A percentile compares a stretch with the other conserved stretches of the same genome.
Conservation (phyloP, 2,797 vertebrate species). For the Otus scops region DNA sequence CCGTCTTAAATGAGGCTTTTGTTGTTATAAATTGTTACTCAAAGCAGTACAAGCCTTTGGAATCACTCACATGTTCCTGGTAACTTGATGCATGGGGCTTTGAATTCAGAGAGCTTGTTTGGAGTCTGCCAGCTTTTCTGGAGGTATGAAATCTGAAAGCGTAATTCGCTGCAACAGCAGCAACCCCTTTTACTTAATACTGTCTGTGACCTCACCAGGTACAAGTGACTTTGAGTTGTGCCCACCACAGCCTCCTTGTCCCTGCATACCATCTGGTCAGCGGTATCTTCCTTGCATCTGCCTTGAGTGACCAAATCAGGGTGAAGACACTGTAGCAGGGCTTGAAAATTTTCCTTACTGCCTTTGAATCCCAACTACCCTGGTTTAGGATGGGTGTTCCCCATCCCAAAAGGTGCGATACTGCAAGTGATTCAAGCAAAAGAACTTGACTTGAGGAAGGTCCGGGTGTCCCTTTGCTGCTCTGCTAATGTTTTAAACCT, state of each 20-base stretch:
- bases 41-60: conserved; percentile 72
- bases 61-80: conserved; percentile 52
- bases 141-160: conserved; percentile 25
- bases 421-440: neutral
- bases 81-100: conserved; percentile 57
- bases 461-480: neutral
- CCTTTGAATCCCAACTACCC: neutral
- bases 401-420: neutral
- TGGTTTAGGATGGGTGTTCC: neutral
- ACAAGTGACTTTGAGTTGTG: neutral
- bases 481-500: neutral
- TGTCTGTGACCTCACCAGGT: neutral
- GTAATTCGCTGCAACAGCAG: neutral
- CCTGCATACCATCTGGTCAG: neutral
- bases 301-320: accelerated
- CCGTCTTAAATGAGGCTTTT: conserved; percentile 76
- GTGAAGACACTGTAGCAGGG: neutral
- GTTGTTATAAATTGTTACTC: conserved; percentile 76
- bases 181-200: neutral
- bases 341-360: neutral
- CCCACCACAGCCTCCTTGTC: neutral
- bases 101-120: conserved; percentile 60
- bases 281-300: neutral
- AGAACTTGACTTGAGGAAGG: neutral
- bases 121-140: conserved; percentile 57